Conservation (phyloP, 2,113 vertebrate genomes). For the Oncorhynchus masou region DNA sequence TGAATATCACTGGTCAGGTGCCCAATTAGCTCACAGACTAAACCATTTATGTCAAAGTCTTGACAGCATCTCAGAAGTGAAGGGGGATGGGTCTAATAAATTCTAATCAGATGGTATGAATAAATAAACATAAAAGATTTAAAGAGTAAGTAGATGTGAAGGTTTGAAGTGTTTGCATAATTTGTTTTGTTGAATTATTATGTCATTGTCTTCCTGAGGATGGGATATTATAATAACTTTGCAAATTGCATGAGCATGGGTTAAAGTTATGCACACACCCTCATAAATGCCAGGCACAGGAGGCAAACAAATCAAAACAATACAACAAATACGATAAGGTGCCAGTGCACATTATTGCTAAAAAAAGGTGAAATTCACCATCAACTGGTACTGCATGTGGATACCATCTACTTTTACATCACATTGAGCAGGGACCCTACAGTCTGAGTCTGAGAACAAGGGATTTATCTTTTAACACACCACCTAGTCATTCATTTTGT, state of each 20-base stretch:
- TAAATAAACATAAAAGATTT: not conserved
- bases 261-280: not conserved
- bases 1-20: constrained; percentile 9
- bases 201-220: not conserved
- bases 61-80: not conserved
- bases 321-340: not conserved
- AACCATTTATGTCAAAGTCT: constrained; percentile 20
- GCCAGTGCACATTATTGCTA: not conserved
- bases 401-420: not conserved
- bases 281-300: not conserved
- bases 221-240: not conserved
- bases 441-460: not conserved
- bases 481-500: not conserved
- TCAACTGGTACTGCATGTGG: not conserved
- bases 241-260: not conserved
- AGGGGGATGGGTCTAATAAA: not conserved
- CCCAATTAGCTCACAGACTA: constrained; percentile 17
- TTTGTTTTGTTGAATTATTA: not conserved
- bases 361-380: not conserved
- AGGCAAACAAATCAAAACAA: not conserved
- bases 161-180: not conserved
- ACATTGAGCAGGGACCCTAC: not conserved
- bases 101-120: not conserved
- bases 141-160: not conserved
- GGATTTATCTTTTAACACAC: not conserved